Conservation (phyloP, 2,888 invertebrate genomes). For the Epirrita christyi region DNA sequence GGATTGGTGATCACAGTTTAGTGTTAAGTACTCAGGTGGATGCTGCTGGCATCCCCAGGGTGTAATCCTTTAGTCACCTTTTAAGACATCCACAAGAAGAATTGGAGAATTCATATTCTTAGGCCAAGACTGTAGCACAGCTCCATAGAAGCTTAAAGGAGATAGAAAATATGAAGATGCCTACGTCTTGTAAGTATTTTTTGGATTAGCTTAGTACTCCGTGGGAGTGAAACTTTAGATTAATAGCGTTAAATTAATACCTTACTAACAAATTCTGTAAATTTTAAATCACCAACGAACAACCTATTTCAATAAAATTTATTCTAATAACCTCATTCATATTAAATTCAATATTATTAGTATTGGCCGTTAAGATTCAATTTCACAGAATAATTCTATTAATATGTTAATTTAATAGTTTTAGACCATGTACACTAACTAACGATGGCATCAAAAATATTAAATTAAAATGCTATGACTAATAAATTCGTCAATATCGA, state of each 20-base stretch:
- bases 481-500: slow-evolving; percentile 19
- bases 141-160: too few species aligned
- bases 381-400: slow-evolving; percentile 41
- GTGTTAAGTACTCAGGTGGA: too few species aligned
- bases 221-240: background rate
- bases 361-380: slow-evolving; percentile 20
- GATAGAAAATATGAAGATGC: background rate
- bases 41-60: too few species aligned
- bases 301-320: background rate
- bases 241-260: background rate
- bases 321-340: background rate
- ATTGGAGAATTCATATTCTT: too few species aligned
- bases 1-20: too few species aligned
- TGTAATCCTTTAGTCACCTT: too few species aligned
- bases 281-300: background rate
- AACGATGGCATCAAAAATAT: slow-evolving; percentile 10
- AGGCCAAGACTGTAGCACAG: too few species aligned
- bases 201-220: too few species aligned
- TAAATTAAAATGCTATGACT: slow-evolving; percentile 5
- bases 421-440: slow-evolving; percentile 1
- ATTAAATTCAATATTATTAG: slow-evolving; percentile 8
- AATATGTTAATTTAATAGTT: slow-evolving; percentile 41
- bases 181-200: background rate
- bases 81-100: too few species aligned
- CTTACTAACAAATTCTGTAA: background rate